Conservation (phyloP, 2,797 vertebrate genomes). For the Pseudochirops cupreus region DNA sequence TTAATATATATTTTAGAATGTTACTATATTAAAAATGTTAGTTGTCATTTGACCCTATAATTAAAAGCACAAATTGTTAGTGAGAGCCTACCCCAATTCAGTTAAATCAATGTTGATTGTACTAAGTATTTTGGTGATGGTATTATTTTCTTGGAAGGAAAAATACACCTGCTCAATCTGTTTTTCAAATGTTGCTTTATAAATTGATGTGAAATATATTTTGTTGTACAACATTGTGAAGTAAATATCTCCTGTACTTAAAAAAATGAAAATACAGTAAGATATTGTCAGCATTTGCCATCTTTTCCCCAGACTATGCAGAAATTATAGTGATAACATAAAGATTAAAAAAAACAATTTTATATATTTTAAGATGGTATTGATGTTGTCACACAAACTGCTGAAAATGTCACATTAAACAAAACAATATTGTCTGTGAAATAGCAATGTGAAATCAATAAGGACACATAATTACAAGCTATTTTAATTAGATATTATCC, state of each 20-base stretch:
- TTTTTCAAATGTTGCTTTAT: constrained; percentile 56
- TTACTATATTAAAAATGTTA: background rate
- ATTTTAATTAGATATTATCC: constrained; percentile 52
- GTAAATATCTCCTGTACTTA: constrained; percentile 4
- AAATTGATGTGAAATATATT: constrained; percentile 67
- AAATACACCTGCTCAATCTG: background rate
- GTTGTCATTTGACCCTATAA: constrained; percentile 16
- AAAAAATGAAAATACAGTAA: constrained; percentile 36
- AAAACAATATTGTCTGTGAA: constrained; percentile 62
- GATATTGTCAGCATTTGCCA: constrained; percentile 39
- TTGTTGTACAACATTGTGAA: constrained; percentile 40
- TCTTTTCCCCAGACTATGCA: constrained; percentile 32
- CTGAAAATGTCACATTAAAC: constrained; percentile 60
- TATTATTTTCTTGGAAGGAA: constrained; percentile 32
- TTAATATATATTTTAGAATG: constrained; percentile 22
- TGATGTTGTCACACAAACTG: constrained; percentile 62
- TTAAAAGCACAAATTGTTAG: background rate
- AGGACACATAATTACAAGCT: constrained; percentile 56
- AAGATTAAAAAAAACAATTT: constrained; percentile 62
- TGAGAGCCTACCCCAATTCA: background rate
- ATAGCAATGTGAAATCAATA: constrained; percentile 65
- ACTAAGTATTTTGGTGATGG: background rate
- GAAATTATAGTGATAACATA: constrained; percentile 9
- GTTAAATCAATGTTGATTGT: constrained; percentile 27
- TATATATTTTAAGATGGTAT: constrained; percentile 61